Evolutionary conservation across 2,113 vertebrate species (phyloP).

Genomic region (Dromaius novaehollandiae): DNA sequence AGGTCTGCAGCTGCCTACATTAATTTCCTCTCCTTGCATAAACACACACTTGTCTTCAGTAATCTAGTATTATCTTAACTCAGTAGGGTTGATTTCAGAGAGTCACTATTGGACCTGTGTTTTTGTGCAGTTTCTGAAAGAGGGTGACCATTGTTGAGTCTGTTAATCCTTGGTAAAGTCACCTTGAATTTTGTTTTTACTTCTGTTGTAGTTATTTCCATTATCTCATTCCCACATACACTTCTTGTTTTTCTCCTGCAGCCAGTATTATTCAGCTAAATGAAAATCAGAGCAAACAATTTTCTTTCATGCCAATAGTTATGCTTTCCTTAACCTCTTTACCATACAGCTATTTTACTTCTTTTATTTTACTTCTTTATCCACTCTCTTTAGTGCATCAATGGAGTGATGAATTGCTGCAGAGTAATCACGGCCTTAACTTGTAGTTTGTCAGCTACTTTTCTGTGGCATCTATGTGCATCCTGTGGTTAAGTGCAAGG

Average conservation of each 20-base stretch:
- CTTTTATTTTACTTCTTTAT: background rate
- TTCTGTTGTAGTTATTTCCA: background rate
- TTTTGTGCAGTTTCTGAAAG: background rate
- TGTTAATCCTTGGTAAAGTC: background rate
- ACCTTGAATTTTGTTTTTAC: background rate
- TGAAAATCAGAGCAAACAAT: background rate
- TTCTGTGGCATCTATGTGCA: background rate
- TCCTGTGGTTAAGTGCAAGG: background rate
- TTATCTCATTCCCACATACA: background rate
- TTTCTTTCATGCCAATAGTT: background rate
- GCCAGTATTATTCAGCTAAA: background rate
- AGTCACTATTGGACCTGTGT: background rate
- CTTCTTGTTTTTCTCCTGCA: background rate
- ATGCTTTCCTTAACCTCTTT: background rate
- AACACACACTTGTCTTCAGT: background rate
- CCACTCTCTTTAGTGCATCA: background rate
- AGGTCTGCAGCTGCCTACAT: background rate
- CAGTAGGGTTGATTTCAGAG: background rate
- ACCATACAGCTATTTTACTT: background rate
- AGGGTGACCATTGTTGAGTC: background rate
- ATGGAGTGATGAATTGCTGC: background rate
- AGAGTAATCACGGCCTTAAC: background rate
- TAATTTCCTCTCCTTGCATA: background rate
- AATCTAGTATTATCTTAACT: background rate
- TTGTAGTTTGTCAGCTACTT: background rate